Evolutionary conservation across 2,797 vertebrate genomes (phyloP).

Genomic region (Vultur gryphus): DNA sequence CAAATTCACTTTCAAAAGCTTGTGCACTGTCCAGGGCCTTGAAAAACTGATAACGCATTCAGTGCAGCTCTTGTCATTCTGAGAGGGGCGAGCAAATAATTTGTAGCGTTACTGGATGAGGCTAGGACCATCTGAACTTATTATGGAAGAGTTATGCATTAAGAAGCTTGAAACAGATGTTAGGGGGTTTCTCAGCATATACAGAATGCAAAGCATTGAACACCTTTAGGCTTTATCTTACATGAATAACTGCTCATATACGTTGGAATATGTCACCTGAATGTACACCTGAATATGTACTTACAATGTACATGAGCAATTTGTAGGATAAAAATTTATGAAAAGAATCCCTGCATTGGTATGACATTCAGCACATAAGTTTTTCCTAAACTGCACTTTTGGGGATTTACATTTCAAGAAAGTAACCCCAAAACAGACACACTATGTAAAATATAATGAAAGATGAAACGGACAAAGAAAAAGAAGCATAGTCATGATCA

Average conservation of each 20-base stretch:
- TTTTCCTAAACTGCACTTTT: not conserved
- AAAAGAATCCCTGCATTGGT: not conserved
- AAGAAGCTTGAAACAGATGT: not conserved
- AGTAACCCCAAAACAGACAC: not conserved
- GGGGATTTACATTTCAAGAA: not conserved
- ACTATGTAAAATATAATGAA: not conserved
- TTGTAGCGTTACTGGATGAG: not conserved
- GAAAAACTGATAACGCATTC: not conserved
- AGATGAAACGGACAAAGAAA: not conserved
- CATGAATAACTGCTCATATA: not conserved
- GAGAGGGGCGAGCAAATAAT: not conserved
- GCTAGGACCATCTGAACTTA: not conserved
- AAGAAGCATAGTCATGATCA: not conserved
- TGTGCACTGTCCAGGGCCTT: not conserved
- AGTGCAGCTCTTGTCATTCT: not conserved
- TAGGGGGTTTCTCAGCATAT: not conserved
- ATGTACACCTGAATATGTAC: not conserved
- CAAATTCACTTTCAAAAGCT: not conserved
- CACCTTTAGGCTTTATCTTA: not conserved
- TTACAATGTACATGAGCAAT: not conserved
- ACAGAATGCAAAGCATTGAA: not conserved
- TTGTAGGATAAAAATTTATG: not conserved
- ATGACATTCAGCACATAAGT: not conserved
- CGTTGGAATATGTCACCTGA: not conserved
- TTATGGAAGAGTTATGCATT: not conserved